Conservation (phyloP, 2,888 invertebrate genomes). For the Adelphocoris suturalis region DNA sequence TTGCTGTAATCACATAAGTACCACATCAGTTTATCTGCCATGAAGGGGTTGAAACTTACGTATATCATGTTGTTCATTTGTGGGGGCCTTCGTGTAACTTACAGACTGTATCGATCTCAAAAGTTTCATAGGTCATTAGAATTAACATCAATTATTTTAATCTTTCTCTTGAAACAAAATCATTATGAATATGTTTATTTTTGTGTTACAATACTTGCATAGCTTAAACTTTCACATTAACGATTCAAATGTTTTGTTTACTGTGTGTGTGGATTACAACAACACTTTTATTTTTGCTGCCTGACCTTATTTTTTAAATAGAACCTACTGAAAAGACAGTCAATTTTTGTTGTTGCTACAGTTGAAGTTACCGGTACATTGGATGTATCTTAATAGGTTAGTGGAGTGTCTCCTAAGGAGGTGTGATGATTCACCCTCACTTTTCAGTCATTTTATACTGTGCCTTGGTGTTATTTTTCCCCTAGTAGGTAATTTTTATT, state of each 20-base stretch:
- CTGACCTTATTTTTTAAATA: not conserved
- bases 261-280: conserved; percentile 34
- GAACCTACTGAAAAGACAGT: not conserved
- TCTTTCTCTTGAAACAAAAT: not conserved
- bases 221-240: not conserved
- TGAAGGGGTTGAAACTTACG: conserved; percentile 59
- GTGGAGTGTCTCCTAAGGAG: conserved; percentile 21
- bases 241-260: not conserved
- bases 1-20: conserved; percentile 45
- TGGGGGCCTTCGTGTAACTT: conserved; percentile 70
- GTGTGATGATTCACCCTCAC: conserved; percentile 29
- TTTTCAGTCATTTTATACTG: conserved; percentile 59
- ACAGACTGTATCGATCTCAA: conserved; percentile 70
- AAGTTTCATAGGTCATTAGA: conserved; percentile 60
- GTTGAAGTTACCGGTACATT: not conserved
- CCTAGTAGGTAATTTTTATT: conserved; percentile 33
- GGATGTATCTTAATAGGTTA: conserved; percentile 6
- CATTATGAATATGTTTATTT: not conserved
- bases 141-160: conserved; percentile 28
- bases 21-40: conserved; percentile 38
- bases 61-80: conserved; percentile 64
- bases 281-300: not conserved
- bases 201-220: not conserved
- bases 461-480: conserved; percentile 65
- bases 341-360: not conserved